phyloP scores from a whole-genome alignment of 2,113 vertebrate species.

The Copsychus sechellarum region DNA sequence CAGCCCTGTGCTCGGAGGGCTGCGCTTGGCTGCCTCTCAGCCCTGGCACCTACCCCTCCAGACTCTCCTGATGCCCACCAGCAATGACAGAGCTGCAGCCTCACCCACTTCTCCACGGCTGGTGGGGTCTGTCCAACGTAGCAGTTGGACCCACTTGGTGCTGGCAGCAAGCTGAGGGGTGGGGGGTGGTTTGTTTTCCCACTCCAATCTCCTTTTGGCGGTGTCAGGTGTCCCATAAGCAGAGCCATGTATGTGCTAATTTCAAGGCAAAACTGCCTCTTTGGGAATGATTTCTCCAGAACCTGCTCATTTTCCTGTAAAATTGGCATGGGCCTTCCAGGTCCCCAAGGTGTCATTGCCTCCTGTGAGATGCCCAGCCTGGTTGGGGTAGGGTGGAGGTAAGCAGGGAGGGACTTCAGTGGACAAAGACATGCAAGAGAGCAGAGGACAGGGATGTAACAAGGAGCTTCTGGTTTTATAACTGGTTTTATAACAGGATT shows the following conservation, averaged over 20 bases:
- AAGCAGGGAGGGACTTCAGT: not conserved
- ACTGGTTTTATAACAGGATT: not conserved
- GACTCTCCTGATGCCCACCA: not conserved
- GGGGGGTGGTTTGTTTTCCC: not conserved
- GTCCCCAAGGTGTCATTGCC: not conserved
- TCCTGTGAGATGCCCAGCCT: not conserved
- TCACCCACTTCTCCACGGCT: not conserved
- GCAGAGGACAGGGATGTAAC: not conserved
- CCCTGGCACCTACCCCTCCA: not conserved
- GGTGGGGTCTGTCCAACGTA: not conserved
- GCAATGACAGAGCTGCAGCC: not conserved
- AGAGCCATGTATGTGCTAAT: not conserved
- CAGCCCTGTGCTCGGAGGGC: not conserved
- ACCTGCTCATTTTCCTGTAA: not conserved
- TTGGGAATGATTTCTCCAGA: not conserved
- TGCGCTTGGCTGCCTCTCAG: fast-evolving
- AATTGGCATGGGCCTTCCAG: not conserved
- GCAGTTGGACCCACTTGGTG: not conserved
- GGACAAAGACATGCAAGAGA: not conserved
- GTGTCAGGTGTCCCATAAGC: not conserved
- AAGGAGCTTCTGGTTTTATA: not conserved
- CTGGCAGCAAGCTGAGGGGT: not conserved
- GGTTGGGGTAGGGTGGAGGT: not conserved
- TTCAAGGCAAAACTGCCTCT: not conserved
- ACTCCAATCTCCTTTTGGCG: not conserved